Conservation (phyloP, 1,140 invertebrate genomes). For the Eumeta japonica region DNA sequence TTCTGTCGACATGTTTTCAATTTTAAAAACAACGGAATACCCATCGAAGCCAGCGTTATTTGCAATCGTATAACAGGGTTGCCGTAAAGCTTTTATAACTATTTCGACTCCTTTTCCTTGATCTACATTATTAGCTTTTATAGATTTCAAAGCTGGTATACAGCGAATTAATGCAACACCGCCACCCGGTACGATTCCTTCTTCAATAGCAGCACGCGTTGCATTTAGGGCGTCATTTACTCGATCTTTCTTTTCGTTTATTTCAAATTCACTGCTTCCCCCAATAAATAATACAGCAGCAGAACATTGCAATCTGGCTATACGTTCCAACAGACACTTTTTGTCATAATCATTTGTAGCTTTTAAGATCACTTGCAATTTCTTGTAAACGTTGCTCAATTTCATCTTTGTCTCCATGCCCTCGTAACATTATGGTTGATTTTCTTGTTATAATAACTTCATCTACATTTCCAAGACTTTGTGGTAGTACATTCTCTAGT, state of each 20-base stretch:
- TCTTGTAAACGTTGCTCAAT: constrained; percentile 64
- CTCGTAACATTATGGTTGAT: constrained; percentile 35
- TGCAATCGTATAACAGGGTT: constrained; percentile 83
- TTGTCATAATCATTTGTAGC: constrained; percentile 73
- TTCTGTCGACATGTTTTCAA: constrained; percentile 62
- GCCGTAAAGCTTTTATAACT: constrained; percentile 64
- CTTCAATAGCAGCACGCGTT: constrained; percentile 25
- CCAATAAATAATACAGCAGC: constrained; percentile 59
- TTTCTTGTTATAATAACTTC: constrained; percentile 97
- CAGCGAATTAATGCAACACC: constrained; percentile 30
- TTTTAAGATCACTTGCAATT: constrained; percentile 69
- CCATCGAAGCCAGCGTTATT: constrained; percentile 89
- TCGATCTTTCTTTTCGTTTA: constrained; percentile 32
- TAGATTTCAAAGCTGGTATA: constrained; percentile 17
- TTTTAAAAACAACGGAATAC: constrained; percentile 81
- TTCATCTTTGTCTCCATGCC: constrained; percentile 62
- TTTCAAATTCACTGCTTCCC: constrained; percentile 27
- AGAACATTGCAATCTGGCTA: constrained; percentile 70
- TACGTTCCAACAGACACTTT: constrained; percentile 70
- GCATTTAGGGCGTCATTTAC: constrained; percentile 35
- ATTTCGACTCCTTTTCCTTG: constrained; percentile 63
- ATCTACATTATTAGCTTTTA: constrained; percentile 17
- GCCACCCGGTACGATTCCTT: constrained; percentile 39
- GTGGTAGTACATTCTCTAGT: constrained; percentile 87
- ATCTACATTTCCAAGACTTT: constrained; percentile 86